Percentiles rank a stretch among this genome's conserved stretches.
Conservation (phyloP, 1,140 invertebrate genomes). For the Anthonomus grandis region DNA sequence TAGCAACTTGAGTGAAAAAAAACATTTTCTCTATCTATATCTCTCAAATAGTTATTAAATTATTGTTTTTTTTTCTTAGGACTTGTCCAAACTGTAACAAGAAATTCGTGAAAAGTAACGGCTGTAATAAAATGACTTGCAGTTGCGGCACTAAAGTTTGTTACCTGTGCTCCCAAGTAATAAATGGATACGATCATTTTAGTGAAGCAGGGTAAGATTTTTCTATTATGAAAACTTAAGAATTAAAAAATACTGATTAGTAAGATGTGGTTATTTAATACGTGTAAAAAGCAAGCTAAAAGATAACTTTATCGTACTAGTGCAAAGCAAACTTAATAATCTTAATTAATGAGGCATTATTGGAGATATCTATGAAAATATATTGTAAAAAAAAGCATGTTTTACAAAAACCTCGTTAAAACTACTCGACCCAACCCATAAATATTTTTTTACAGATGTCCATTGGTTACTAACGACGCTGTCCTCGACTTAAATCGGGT, state of each 20-base stretch:
- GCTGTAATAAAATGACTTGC: slow-evolving; percentile 73
- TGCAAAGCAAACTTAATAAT: slow-evolving; percentile 1
- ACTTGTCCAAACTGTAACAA: slow-evolving; percentile 60
- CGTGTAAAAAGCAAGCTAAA: neutral
- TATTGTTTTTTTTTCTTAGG: slow-evolving; percentile 37
- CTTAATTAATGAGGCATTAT: neutral
- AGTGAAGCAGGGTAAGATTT: slow-evolving; percentile 46
- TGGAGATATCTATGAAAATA: slow-evolving; percentile 3
- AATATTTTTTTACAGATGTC: slow-evolving; percentile 35
- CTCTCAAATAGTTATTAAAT: no score
- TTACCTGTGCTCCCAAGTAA: slow-evolving; percentile 61
- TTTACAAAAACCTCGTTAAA: no score
- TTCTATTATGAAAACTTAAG: no score
- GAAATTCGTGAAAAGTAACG: slow-evolving; percentile 61
- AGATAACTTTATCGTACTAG: neutral
- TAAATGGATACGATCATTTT: slow-evolving; percentile 63
- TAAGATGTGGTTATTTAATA: no score
- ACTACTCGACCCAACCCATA: no score
- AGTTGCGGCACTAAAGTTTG: slow-evolving; percentile 66
- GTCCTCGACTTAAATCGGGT: slow-evolving; percentile 35
- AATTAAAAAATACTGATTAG: no score
- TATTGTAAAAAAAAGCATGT: no score
- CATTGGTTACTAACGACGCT: slow-evolving; percentile 36
- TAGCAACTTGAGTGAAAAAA: no score
- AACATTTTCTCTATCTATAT: no score